phyloP scores from a whole-genome alignment of 2,888 invertebrate species.

The Lasioglossum calceatum region DNA sequence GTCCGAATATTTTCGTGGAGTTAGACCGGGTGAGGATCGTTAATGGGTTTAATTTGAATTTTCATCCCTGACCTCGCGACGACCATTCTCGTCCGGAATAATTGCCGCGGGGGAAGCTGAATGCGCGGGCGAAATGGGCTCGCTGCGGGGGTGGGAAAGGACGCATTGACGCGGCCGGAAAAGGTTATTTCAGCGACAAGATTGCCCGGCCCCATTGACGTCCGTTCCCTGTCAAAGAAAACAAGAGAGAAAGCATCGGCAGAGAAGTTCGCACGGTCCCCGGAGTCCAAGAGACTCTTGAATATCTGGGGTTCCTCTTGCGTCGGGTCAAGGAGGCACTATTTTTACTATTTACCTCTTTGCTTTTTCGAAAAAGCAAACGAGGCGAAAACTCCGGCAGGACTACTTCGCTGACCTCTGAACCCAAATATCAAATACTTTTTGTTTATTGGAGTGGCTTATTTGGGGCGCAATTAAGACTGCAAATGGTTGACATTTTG shows the following conservation, averaged over 20 bases:
- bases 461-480: neutral
- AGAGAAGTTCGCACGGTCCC: constrained; percentile 25
- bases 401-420: neutral
- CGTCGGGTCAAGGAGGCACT: constrained; percentile 51
- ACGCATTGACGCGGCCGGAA: constrained; percentile 56
- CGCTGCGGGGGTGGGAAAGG: constrained; percentile 12
- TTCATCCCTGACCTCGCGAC: constrained; percentile 51
- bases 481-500: neutral
- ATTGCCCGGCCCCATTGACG: constrained; percentile 56
- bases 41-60: constrained; percentile 49
- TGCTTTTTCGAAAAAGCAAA: neutral
- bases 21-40: neutral
- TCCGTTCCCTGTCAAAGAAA: constrained; percentile 30
- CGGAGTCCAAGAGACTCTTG: constrained; percentile 28
- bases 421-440: neutral
- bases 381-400: neutral
- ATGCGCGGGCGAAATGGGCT: constrained; percentile 50
- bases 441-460: neutral
- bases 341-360: constrained; percentile 23
- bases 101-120: constrained; percentile 31
- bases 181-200: constrained; percentile 62
- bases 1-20: neutral
- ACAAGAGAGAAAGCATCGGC: constrained; percentile 27
- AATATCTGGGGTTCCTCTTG: constrained; percentile 26
- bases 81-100: constrained; percentile 34